Percentiles rank a stretch among this genome's conserved stretches.
phyloP scores from a whole-genome alignment of 1,140 invertebrate species.

The Cryptotermes secundus region DNA sequence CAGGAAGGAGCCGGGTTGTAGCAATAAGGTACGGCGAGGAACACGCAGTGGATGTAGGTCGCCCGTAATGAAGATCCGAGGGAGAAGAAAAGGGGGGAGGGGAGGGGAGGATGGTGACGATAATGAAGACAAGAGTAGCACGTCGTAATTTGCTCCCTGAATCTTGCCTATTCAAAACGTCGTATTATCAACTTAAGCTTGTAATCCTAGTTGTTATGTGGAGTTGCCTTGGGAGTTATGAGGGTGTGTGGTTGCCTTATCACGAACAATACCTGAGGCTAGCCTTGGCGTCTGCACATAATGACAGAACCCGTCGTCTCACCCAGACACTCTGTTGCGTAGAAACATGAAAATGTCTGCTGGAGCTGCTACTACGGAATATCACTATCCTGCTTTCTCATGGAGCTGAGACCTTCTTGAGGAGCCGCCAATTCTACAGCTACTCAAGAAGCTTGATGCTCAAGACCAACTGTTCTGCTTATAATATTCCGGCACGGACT shows the following conservation, averaged over 20 bases:
- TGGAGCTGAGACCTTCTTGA: too few species aligned
- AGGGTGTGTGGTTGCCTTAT: not conserved
- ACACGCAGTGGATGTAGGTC: not conserved
- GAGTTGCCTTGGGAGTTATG: not conserved
- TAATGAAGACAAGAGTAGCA: conserved; percentile 10
- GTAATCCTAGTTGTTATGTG: conserved; percentile 9
- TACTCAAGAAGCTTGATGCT: too few species aligned
- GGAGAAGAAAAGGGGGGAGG: not conserved
- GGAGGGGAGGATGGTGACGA: not conserved
- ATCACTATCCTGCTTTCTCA: too few species aligned
- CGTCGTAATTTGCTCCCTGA: conserved; percentile 10
- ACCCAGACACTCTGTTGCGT: not conserved
- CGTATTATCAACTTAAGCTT: conserved; percentile 5
- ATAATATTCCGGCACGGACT: too few species aligned
- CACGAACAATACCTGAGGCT: not conserved
- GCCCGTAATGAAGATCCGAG: not conserved
- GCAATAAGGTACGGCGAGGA: not conserved
- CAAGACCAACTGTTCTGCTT: too few species aligned
- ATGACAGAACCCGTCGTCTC: not conserved
- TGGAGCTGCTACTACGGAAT: too few species aligned
- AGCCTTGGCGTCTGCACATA: not conserved
- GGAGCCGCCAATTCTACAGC: too few species aligned
- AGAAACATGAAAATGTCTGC: too few species aligned
- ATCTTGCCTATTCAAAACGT: conserved; percentile 11
- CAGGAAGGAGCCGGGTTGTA: not conserved